Conservation (phyloP, 2,888 invertebrate species). For the Lasioglossum morio region DNA sequence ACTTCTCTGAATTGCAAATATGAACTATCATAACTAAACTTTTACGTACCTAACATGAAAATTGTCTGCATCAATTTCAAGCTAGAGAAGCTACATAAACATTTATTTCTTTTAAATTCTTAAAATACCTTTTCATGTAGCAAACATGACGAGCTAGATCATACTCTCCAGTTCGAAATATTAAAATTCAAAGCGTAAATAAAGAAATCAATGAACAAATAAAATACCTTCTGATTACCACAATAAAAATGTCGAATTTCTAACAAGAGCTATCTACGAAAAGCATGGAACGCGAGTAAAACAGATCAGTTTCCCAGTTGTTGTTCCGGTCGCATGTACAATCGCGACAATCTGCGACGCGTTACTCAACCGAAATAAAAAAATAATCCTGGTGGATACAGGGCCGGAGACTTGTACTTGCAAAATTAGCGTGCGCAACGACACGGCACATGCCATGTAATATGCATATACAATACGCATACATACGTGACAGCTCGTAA, state of each 20-base stretch:
- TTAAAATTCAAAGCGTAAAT: too few species aligned
- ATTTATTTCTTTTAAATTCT: not conserved
- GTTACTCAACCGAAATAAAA: conserved; percentile 28
- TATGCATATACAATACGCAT: conserved; percentile 65
- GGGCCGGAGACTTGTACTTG: conserved; percentile 20
- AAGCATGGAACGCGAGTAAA: not conserved
- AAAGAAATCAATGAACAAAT: not conserved
- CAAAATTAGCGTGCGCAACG: conserved; percentile 56
- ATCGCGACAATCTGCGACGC: not conserved
- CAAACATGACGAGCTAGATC: too few species aligned
- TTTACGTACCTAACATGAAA: rapidly evolving
- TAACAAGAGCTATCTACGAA: not conserved
- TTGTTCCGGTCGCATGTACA: not conserved
- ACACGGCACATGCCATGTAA: conserved; percentile 55
- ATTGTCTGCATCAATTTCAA: not conserved
- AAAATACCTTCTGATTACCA: not conserved
- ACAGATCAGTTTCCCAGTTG: not conserved
- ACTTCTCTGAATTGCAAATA: not conserved
- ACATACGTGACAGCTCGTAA: conserved; percentile 65
- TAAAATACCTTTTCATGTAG: not conserved
- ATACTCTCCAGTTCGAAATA: too few species aligned
- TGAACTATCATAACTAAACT: not conserved
- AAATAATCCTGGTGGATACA: conserved; percentile 25
- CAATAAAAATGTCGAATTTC: not conserved
- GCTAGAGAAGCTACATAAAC: not conserved